Conservation (phyloP, 1,140 invertebrate genomes). For the Diabrotica virgifera region DNA sequence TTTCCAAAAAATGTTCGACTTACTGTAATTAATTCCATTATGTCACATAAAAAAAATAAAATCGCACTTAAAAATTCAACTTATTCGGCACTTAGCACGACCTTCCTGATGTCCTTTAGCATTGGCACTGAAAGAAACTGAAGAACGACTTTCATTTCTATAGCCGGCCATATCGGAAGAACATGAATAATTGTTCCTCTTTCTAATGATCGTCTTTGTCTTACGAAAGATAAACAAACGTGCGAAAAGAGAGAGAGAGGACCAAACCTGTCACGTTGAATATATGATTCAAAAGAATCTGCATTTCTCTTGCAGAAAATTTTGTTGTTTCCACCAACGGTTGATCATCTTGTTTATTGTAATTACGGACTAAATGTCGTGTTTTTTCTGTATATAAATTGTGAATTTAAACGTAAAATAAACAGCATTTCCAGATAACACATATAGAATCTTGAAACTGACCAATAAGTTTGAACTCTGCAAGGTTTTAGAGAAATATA, state of each 20-base stretch:
- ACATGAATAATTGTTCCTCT: conserved; percentile 16
- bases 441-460: too few relatives aligned
- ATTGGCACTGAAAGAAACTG: conserved; percentile 33
- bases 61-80: too few relatives aligned
- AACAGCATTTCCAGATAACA: too few relatives aligned
- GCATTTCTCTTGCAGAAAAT: conserved; percentile 16
- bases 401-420: too few relatives aligned
- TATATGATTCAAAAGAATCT: conserved; percentile 12
- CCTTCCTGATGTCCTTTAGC: conserved; percentile 25
- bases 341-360: not conserved
- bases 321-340: conserved; percentile 11
- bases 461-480: too few relatives aligned
- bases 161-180: conserved; percentile 14
- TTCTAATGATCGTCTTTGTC: conserved; percentile 17
- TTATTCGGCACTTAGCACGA: not conserved
- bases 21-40: too few relatives aligned
- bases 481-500: too few relatives aligned
- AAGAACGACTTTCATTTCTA: conserved; percentile 33
- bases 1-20: too few relatives aligned
- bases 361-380: too few relatives aligned
- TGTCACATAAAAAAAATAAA: too few relatives aligned
- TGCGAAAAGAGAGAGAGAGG: conserved; percentile 14
- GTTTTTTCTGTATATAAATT: too few relatives aligned
- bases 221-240: not conserved
- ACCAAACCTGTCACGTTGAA: conserved; percentile 10